These are phyloP conservation scores for Philotrypesis tridentata DNA, from an alignment of 1,140 invertebrate species.

Conservation along the genomic window DNA sequence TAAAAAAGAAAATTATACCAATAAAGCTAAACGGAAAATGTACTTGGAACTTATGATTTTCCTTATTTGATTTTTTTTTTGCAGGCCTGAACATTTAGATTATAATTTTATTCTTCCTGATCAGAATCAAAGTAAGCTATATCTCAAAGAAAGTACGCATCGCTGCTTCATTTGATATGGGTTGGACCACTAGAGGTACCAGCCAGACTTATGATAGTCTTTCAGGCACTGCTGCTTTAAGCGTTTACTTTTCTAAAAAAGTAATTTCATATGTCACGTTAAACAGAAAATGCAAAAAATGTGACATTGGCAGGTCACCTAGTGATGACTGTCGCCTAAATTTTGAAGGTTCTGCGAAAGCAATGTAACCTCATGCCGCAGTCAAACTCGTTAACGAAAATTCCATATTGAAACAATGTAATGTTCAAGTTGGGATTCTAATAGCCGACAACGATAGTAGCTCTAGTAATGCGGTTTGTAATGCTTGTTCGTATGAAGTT, in stretches of 20 bases:
- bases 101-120: slow-evolving; percentile 18
- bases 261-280: slow-evolving; percentile 16
- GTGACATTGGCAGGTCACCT: slow-evolving; percentile 24
- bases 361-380: slow-evolving; percentile 30
- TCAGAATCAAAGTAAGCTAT: not conserved
- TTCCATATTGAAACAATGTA: slow-evolving; percentile 15
- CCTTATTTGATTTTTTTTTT: not conserved
- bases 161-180: slow-evolving; percentile 42
- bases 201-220: slow-evolving; percentile 39
- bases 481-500: slow-evolving; percentile 27
- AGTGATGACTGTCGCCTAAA: slow-evolving; percentile 33
- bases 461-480: not conserved
- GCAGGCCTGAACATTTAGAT: slow-evolving; percentile 10
- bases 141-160: slow-evolving; percentile 24
- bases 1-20: not conserved
- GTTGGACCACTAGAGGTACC: slow-evolving; percentile 33
- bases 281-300: slow-evolving; percentile 38
- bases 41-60: not conserved
- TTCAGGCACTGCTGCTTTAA: slow-evolving; percentile 34
- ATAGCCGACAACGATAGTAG: slow-evolving; percentile 19
- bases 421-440: slow-evolving; percentile 24
- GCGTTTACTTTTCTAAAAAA: slow-evolving; percentile 35
- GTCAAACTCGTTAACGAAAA: slow-evolving; percentile 23
- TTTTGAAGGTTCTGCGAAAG: slow-evolving; percentile 32
- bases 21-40: not conserved